Base-by-base conservation (phyloP, 2,888 invertebrate genomes). In the Spodoptera littoralis region DNA sequence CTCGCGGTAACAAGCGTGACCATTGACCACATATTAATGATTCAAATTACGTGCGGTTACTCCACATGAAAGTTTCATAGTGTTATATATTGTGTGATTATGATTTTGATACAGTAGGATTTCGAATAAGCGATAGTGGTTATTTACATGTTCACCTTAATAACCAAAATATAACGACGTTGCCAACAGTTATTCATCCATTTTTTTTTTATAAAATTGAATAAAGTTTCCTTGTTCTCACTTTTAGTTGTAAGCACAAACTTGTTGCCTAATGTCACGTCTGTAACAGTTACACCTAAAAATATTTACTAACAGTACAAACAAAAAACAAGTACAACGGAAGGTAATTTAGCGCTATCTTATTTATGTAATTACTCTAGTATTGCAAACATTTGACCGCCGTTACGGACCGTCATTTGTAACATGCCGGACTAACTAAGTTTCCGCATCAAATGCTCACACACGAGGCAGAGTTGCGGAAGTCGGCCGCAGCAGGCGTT, bases 381-480 rank as follows among this genome's bases (percentile, higher is more conserved):
- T 80, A 81, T 72, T 74, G 73, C 78, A 77, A 78, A 79, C 78
- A 82, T 81, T 81, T 77, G 79, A 77, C 68, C 80, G 61, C 69
- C 70, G 75, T 76, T 76, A 73, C 62, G 73, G 65, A 81, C 80
- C 77, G 80, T 72, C 82, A 80, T 84, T 83, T 83, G 82, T 77
- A 83, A 83, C 83, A 78, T 77, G 77, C 77, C 77, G 79, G 80
- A 73, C 79, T 71, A 78, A 81, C 79, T 81, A 78, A 82, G 84
- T 83, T 83, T 84, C 80, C 80, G 71, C 79, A 81, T 83, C 81
- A 83, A 82, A 82, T 77, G 71, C 65, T 78, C 50, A 79, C 78
- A 77, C 67, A 77, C 68, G 65, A 68, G 64, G 30, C 63, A n/a
- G 59, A 70, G 63, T 67, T 77, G 56, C 53, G 72, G 64, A 56